phyloP scores from a whole-genome alignment of 2,888 invertebrate species.

The Dyspetes luteomarginatus region DNA sequence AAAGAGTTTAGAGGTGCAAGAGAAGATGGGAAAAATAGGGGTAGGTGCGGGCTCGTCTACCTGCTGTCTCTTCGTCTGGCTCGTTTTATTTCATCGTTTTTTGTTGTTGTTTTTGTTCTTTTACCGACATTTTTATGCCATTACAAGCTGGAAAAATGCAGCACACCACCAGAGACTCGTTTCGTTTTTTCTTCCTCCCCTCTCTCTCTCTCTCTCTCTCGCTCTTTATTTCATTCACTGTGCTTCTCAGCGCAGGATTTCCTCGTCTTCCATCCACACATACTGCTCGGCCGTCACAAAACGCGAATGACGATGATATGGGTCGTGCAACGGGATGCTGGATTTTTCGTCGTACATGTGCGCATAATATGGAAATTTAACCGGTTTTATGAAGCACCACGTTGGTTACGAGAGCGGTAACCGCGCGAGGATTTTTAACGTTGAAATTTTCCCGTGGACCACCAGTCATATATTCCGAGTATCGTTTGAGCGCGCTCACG shows the following conservation, averaged over 20 bases:
- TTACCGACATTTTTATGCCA: constrained; percentile 44
- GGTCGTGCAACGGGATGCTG: constrained; percentile 8
- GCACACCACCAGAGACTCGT: constrained; percentile 32
- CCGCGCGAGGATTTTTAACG: constrained; percentile 3
- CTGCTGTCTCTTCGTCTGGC: constrained; percentile 55
- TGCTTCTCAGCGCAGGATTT: background rate
- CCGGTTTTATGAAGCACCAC: constrained; percentile 47
- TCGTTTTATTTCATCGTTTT: constrained; percentile 56
- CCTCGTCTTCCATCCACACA: constrained; percentile 18
- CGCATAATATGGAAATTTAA: constrained; percentile 56
- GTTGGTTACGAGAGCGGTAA: constrained; percentile 38
- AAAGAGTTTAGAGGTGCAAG: constrained; percentile 35
- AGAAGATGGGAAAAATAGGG: constrained; percentile 58
- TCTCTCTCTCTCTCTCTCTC: constrained; percentile 18
- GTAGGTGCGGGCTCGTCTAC: constrained; percentile 55
- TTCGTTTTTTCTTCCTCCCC: constrained; percentile 14
- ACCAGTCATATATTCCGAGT: background rate
- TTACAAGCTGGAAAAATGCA: constrained; percentile 39
- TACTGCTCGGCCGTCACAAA: background rate
- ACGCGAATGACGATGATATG: background rate
- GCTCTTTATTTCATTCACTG: constrained; percentile 11
- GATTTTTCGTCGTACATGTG: constrained; percentile 26
- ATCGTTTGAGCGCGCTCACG: constrained; percentile 27
- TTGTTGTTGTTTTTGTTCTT: background rate
- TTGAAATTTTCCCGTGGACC: constrained; percentile 21